Conservation (phyloP, 2,113 vertebrate genomes). For the Otocyon megalotis region DNA sequence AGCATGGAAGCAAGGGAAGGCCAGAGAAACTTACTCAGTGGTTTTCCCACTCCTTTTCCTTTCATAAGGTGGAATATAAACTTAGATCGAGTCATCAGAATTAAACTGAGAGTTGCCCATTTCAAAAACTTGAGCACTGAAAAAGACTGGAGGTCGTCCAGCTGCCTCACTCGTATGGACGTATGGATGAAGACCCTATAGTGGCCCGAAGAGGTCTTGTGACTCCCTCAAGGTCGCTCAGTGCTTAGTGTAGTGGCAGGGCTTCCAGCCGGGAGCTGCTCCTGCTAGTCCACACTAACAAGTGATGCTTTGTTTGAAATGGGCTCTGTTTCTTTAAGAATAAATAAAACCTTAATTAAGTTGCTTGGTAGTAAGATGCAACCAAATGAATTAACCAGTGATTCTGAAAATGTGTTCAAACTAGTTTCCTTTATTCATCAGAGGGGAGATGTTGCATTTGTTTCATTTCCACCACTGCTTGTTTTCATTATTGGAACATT, state of each 20-base stretch:
- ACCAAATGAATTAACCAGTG: constrained; percentile 7
- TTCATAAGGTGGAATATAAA: neutral
- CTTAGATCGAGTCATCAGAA: constrained; percentile 26
- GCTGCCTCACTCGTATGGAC: neutral
- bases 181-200: neutral
- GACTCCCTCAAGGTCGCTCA: neutral
- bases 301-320: constrained; percentile 58
- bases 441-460: neutral
- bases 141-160: neutral
- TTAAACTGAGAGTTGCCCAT: constrained; percentile 23
- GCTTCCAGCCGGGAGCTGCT: neutral
- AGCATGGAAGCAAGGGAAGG: neutral
- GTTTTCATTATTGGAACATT: constrained; percentile 29
- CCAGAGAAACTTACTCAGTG: neutral
- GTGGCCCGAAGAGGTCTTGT: neutral
- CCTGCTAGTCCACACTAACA: neutral
- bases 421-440: constrained; percentile 41
- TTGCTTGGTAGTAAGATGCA: constrained; percentile 2
- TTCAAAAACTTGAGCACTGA: neutral
- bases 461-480: constrained; percentile 43
- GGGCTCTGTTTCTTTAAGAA: neutral
- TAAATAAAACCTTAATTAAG: constrained; percentile 68
- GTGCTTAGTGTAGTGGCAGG: neutral
- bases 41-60: neutral
- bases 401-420: constrained; percentile 48